These are phyloP conservation scores for Psammodynastes pulverulentus DNA, from an alignment of 2,113 vertebrate genomes.

Conservation along the genomic window DNA sequence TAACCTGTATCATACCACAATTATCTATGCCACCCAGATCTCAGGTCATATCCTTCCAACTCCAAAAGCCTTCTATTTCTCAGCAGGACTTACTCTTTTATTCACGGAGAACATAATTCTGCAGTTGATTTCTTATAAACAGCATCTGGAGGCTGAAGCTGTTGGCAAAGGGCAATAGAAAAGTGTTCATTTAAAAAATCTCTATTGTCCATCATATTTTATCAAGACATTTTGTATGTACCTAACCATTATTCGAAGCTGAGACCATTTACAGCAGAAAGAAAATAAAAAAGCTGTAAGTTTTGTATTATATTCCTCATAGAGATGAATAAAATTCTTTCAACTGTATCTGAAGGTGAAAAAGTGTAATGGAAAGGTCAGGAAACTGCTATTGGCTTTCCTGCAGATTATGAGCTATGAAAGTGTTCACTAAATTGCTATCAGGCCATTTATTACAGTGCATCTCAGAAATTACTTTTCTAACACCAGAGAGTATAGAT, in stretches of 20 bases:
- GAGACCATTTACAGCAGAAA: not conserved
- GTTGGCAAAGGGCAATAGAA: not conserved
- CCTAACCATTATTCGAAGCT: not conserved
- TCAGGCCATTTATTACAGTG: not conserved
- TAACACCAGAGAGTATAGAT: not conserved
- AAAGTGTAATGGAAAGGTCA: not conserved
- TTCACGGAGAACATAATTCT: not conserved
- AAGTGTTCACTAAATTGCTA: constrained; percentile 15
- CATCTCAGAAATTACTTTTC: not conserved
- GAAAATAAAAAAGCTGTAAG: not conserved
- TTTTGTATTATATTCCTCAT: not conserved
- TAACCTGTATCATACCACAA: not conserved
- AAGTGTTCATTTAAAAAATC: not conserved
- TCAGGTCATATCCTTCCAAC: not conserved
- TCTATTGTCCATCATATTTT: not conserved
- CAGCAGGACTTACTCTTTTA: not conserved
- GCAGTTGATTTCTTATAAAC: not conserved
- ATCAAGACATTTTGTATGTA: not conserved
- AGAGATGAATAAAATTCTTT: not conserved
- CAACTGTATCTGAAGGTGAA: not conserved
- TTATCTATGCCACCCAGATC: not conserved
- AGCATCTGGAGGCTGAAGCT: no score
- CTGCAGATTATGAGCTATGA: not conserved
- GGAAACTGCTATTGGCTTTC: not conserved
- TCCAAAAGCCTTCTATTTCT: not conserved